Conservation (phyloP, 2,113 vertebrate species). For the Thalassarche chlororhynchos region DNA sequence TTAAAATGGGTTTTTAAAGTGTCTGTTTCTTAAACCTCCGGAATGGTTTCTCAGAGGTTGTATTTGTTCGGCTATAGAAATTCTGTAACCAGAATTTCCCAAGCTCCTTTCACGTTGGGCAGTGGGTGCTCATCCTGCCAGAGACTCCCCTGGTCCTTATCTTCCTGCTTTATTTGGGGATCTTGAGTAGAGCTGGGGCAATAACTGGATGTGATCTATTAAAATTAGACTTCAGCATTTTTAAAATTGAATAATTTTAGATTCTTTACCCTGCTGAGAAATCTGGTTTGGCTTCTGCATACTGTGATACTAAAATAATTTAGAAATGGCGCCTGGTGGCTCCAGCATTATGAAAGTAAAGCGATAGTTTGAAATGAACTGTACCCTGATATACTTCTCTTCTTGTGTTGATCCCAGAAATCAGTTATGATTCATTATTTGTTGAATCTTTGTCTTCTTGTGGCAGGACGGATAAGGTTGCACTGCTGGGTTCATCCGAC, state of each 20-base stretch:
- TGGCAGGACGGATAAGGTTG: neutral
- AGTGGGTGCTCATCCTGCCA: neutral
- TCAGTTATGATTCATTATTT: neutral
- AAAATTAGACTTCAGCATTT: neutral
- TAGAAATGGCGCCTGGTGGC: neutral
- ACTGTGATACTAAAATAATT: neutral
- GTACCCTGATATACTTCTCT: neutral
- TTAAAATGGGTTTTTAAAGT: neutral
- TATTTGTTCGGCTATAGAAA: neutral
- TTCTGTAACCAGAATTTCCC: neutral
- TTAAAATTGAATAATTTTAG: neutral
- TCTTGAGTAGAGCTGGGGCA: neutral
- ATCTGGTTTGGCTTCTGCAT: neutral
- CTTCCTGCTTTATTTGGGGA: neutral
- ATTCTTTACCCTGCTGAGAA: neutral
- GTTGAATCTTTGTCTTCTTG: neutral
- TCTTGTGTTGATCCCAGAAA: neutral
- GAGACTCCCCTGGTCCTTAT: neutral
- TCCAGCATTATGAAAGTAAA: neutral
- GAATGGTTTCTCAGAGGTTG: neutral
- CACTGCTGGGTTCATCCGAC: neutral
- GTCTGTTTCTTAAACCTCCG: neutral
- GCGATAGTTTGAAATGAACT: neutral
- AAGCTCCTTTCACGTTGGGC: neutral
- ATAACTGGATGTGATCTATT: neutral